These are phyloP conservation scores for Alethe diademata DNA, from an alignment of 2,113 vertebrate species.

Conservation along the genomic window DNA sequence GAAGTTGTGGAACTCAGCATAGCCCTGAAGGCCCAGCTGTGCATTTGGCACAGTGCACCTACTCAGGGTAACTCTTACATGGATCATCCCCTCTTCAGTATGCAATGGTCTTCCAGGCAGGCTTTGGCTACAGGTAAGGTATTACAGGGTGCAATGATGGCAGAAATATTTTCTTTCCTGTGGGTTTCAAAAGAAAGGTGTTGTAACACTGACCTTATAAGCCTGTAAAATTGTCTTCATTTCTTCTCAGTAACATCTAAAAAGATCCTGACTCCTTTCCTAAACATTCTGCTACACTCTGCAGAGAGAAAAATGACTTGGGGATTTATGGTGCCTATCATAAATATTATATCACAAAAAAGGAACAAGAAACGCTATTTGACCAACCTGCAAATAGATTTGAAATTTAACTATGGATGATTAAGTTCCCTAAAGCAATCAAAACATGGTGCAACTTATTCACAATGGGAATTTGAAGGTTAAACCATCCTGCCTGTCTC, in stretches of 20 bases:
- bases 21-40: not conserved
- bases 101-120: not conserved
- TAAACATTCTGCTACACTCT: not conserved
- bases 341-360: not conserved
- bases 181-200: not conserved
- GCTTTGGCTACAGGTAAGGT: not conserved
- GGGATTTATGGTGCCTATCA: not conserved
- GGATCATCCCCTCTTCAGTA: not conserved
- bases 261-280: not conserved
- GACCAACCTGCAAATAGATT: not conserved
- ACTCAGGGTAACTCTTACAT: too few relatives aligned
- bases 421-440: not conserved
- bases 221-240: not conserved
- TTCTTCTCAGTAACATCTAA: not conserved
- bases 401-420: not conserved
- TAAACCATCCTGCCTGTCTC: not conserved
- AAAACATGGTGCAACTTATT: not conserved
- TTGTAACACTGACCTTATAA: not conserved
- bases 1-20: not conserved
- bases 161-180: not conserved
- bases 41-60: fast-evolving
- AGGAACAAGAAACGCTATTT: not conserved
- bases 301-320: not conserved
- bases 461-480: not conserved
- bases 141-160: not conserved